Conservation (phyloP, 2,888 invertebrate genomes). For the Acronicta psi region DNA sequence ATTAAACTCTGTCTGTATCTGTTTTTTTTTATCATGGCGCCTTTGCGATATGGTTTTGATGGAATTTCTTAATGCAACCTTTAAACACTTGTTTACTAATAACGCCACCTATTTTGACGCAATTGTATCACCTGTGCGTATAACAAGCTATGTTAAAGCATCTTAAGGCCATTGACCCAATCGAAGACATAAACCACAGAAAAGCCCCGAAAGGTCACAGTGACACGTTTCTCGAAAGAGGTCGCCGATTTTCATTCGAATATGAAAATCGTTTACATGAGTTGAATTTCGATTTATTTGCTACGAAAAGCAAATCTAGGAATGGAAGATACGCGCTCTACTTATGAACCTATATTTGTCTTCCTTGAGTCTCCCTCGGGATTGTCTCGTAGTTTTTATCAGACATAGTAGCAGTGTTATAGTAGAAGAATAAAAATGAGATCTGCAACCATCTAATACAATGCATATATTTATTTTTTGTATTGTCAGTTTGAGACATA, state of each 20-base stretch:
- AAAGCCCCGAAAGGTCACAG: slow-evolving; percentile 5
- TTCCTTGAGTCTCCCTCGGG: background rate
- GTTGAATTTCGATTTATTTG: background rate
- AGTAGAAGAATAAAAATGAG: background rate
- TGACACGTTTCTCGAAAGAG: slow-evolving; percentile 1
- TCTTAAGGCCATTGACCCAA: slow-evolving; percentile 7
- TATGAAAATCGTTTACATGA: background rate
- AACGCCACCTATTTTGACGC: background rate
- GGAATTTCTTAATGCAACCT: background rate
- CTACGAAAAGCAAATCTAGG: background rate
- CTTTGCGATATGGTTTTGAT: too few species aligned
- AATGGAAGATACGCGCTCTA: background rate
- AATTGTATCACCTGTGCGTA: slow-evolving; percentile 3
- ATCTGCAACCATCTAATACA: too few species aligned
- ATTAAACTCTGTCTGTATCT: too few species aligned
- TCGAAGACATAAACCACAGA: background rate
- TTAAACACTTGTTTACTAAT: background rate
- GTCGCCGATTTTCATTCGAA: background rate
- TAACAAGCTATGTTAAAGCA: slow-evolving; percentile 1
- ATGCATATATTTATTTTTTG: too few species aligned
- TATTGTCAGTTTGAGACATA: too few species aligned
- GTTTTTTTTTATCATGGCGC: too few species aligned
- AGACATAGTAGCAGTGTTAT: background rate
- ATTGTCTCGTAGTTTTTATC: background rate
- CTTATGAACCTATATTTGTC: background rate